Evolutionary conservation across 2,113 vertebrate species (phyloP), one percentile per base, ranked within the genome.

Genomic region (Willisornis vidua): DNA sequence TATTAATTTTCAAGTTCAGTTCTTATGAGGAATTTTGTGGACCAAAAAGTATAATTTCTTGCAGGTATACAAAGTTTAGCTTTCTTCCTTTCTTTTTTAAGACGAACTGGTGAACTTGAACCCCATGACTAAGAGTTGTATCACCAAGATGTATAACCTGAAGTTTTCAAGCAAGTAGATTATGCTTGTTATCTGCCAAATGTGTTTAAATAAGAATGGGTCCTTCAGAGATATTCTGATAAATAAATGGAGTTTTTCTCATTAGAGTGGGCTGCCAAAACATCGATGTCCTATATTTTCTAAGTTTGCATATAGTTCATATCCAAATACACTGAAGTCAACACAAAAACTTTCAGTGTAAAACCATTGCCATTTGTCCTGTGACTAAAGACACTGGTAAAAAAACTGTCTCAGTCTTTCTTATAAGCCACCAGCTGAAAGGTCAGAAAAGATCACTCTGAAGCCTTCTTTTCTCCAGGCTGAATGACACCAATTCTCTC

Each of bases 361-460:
- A 70, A 55, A 66, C 4, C 0, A 0, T 14, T 75, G 12, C 2
- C 23, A 14, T 4, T 51, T 68, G 5, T 25, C 11, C 14, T 28
- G 16, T 88, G 24, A 49, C 14, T 63, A 63, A 23, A 39, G 7
- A 12, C 12, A 10, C 2, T 14, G 2, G 6, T 24, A 48, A 76
- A 83, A 54, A 7, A 16, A 29, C 12, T 26, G 49, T n/a, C 26
- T 66, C 2, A 0, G 1, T 16, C 26, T 67, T 58, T 68, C 24
- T 39, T 63, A 43, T 28, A 91, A 62, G 19, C 1, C 1, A 1
- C 1, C 1, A 23, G 6, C 2, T 66, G 14, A 80, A 79, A 76
- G 13, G 10, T 7, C 19, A 24, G 12, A 71, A 46, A 71, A 55
- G 5, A 14, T 63, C 22, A 20, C 4, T 7, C 11, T 2, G 1